A percentile compares a stretch with the other conserved stretches of the same genome.
Evolutionary conservation across 2,113 vertebrate genomes (phyloP).

Genomic region (Elephas maximus): DNA sequence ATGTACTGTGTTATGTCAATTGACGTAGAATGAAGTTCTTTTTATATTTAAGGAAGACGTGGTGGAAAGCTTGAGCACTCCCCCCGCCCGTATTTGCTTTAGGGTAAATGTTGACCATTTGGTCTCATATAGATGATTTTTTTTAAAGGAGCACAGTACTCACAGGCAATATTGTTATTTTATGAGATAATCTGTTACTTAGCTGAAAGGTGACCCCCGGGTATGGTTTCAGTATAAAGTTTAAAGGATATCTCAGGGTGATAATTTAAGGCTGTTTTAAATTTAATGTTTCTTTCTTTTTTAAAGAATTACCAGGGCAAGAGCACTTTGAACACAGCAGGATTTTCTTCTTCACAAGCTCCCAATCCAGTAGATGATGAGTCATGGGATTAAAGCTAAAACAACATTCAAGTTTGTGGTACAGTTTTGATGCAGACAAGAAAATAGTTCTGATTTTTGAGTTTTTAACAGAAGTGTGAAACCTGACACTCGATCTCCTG

Average conservation of each 20-base stretch:
- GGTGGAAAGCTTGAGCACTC: not conserved
- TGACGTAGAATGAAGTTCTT: not conserved
- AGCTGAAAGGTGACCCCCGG: not conserved
- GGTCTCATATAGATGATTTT: not conserved
- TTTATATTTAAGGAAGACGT: not conserved
- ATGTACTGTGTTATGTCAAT: too few relatives aligned
- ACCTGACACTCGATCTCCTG: slow-evolving; percentile 34
- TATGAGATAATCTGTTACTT: not conserved
- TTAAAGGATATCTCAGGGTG: not conserved
- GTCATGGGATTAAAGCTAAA: slow-evolving; percentile 87
- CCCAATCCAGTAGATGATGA: slow-evolving; percentile 81
- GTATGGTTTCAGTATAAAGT: not conserved
- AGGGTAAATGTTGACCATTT: not conserved
- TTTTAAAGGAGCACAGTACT: not conserved
- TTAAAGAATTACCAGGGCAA: slow-evolving; percentile 81
- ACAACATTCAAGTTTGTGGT: slow-evolving; percentile 46
- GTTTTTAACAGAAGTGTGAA: slow-evolving; percentile 73
- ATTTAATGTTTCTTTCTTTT: slow-evolving; percentile 39
- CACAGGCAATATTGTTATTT: not conserved
- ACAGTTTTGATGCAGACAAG: slow-evolving; percentile 68
- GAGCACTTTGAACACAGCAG: slow-evolving; percentile 60
- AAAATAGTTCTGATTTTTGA: slow-evolving; percentile 76
- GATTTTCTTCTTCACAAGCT: slow-evolving; percentile 67
- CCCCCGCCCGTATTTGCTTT: not conserved
- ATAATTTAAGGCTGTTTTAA: not conserved